Evolutionary conservation across 1,140 invertebrate genomes (phyloP), one percentile per base, ranked within the genome.

Genomic region (Ostrea denselamellosa): DNA sequence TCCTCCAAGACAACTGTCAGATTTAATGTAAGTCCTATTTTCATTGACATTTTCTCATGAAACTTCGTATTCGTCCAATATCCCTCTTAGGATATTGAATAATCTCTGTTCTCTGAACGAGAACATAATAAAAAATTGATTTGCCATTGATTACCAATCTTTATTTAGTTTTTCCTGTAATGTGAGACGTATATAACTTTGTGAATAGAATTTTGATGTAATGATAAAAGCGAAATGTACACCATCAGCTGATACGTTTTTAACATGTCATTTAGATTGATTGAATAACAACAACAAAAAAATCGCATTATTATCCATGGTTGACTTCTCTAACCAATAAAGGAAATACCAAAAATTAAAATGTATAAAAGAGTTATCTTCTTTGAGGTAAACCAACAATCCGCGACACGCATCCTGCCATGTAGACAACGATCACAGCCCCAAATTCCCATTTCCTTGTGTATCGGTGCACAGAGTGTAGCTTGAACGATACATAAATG

Each of bases 261-360:
- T 25, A 28, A 77, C 9, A 34, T 77, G 68, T 34, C 68, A 77
- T 77, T 77, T 28, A 77, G 22, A 34, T 9, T 28, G 68, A 77
- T 77, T 77, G 68, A 77, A 77, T 9, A 34, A 25, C 68, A 77
- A 77, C 68, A 77, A n/a, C n/a, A n/a, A n/a, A 12, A 25, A 25
- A 77, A 77, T 28, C 10, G 10, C 68, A 77, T 77, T 77, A 28
- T 14, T 34, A 22, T 77, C 14, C 25, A 77, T 77, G 68, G 68
- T 77, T 77, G 68, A 77, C 25, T 28, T 28, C 10, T 77, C 25
- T 77, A 77, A 77, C 25, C 25, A 77, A 77, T 25, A 12, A 77
- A 77, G 68, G 68, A 77, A 77, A 77, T 77, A 77, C 9, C 68
- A 77, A 77, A 71, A 77, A 25, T 25, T 22, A 77, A 77, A 77